Conservation (phyloP, 2,113 vertebrate genomes). For the Scytalopus superciliaris region DNA sequence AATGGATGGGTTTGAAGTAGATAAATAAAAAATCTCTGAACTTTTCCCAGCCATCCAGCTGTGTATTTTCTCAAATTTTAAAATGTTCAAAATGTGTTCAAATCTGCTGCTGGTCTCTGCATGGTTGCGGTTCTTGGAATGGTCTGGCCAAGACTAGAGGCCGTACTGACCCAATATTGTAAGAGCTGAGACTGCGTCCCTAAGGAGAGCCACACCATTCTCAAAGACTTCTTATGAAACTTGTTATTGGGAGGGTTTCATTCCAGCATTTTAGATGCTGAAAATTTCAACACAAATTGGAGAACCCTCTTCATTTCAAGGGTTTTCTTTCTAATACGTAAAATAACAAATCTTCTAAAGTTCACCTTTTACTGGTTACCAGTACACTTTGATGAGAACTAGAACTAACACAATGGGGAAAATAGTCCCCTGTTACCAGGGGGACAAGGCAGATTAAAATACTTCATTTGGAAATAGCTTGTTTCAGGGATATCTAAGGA, state of each 20-base stretch:
- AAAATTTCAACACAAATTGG: neutral
- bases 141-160: neutral
- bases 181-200: neutral
- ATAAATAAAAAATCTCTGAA: neutral
- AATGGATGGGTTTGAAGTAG: neutral
- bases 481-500: neutral
- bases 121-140: neutral
- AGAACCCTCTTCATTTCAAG: neutral
- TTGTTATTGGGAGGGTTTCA: neutral
- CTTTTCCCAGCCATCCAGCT: neutral
- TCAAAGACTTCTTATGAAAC: neutral
- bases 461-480: neutral
- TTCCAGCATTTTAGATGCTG: neutral
- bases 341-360: neutral
- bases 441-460: neutral
- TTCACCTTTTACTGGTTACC: neutral
- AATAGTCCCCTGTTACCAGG: neutral
- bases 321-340: neutral
- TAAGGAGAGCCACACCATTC: neutral
- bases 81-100: neutral
- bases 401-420: neutral
- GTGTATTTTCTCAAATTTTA: neutral
- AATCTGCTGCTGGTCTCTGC: neutral
- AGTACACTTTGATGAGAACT: neutral
- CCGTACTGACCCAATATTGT: neutral